Evolutionary conservation across 1,140 invertebrate species (phyloP).

Genomic region (Drosophila miranda): DNA sequence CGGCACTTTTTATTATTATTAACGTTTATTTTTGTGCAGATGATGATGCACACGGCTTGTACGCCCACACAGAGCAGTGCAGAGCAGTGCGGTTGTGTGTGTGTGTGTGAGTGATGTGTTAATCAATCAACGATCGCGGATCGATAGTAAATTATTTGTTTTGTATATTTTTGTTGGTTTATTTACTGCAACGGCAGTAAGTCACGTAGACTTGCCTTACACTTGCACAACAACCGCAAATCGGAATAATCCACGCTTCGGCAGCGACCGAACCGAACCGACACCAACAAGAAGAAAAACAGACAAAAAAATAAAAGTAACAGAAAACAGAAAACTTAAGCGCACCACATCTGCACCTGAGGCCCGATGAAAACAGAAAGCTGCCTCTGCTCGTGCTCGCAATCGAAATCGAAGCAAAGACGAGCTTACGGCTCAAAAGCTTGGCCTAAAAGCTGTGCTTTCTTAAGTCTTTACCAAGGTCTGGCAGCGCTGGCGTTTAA

Average conservation of each 20-base stretch:
- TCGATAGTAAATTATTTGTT: constrained; percentile 61
- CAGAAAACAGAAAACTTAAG: constrained; percentile 6
- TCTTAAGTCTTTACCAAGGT: too few species aligned
- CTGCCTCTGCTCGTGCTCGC: constrained; percentile 3
- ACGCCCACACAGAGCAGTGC: constrained; percentile 23
- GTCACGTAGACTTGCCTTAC: constrained; percentile 46
- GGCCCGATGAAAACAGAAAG: neutral
- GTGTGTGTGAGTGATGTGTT: constrained; percentile 67
- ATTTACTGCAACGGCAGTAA: constrained; percentile 59
- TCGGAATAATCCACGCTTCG: constrained; percentile 52
- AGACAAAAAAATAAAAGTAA: constrained; percentile 17
- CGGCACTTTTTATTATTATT: too few species aligned
- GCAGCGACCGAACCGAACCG: constrained; percentile 43
- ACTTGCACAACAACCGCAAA: constrained; percentile 49
- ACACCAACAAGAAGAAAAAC: constrained; percentile 28
- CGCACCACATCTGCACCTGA: constrained; percentile 33
- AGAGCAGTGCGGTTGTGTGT: constrained; percentile 18
- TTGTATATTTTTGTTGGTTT: constrained; percentile 30
- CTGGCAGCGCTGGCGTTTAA: neutral
- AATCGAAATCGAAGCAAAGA: constrained; percentile 29
- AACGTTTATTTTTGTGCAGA: too few species aligned
- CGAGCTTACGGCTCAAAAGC: neutral
- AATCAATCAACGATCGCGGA: constrained; percentile 59
- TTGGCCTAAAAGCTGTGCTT: constrained; percentile 8
- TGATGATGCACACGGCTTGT: constrained; percentile 26